phyloP scores from a whole-genome alignment of 2,113 vertebrate genomes.

The Camelus dromedarius region DNA sequence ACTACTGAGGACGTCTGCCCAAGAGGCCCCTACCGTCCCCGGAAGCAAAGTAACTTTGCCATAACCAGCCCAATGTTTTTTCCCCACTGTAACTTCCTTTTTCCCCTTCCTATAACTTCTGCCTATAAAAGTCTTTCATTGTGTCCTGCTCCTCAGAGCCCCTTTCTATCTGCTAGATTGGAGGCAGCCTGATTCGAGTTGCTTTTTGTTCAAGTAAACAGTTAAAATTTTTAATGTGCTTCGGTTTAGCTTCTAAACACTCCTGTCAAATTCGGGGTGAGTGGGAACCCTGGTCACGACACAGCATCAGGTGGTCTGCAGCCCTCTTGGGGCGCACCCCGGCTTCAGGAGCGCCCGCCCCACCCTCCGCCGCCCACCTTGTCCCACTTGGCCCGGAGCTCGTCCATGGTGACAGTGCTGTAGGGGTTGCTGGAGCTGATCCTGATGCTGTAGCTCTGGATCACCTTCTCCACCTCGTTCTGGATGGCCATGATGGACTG shows the following conservation, averaged over 20 bases:
- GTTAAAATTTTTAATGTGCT: background rate
- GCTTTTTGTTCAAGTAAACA: background rate
- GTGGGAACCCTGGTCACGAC: background rate
- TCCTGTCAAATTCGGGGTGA: background rate
- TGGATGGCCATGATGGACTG: constrained; percentile 98
- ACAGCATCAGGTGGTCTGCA: background rate
- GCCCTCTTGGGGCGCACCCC: no score
- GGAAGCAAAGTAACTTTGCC: background rate
- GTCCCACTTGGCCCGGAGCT: constrained; percentile 97
- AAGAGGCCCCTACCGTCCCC: background rate
- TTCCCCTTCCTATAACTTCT: background rate
- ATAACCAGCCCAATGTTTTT: background rate
- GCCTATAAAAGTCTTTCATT: background rate
- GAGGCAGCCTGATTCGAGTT: background rate
- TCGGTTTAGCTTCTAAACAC: background rate
- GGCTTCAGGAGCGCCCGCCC: background rate
- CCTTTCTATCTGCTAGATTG: no score
- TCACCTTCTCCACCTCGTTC: constrained; percentile 98
- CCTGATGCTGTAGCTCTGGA: constrained; percentile 96
- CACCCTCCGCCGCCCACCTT: constrained; percentile 88
- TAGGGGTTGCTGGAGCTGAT: constrained; percentile 94
- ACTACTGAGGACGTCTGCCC: background rate
- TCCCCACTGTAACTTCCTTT: background rate
- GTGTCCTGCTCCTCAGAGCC: background rate
- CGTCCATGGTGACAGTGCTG: constrained; percentile 94